These are phyloP conservation scores for Lophotis ruficrista DNA, from an alignment of 2,113 vertebrate species.

Conservation along the genomic window DNA sequence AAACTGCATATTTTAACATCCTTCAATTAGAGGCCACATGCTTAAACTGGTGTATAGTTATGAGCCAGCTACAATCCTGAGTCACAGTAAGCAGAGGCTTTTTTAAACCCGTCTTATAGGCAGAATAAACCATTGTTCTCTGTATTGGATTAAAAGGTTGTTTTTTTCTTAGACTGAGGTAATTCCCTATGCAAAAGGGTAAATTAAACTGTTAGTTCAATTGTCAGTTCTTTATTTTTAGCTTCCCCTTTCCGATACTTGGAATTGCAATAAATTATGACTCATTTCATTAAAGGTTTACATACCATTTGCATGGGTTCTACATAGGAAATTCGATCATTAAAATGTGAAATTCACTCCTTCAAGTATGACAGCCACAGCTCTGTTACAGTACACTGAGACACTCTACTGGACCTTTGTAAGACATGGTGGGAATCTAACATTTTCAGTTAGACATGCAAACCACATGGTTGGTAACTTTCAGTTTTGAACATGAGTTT, in stretches of 20 bases:
- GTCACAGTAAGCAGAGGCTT: background rate
- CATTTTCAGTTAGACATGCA: background rate
- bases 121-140: background rate
- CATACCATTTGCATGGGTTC: background rate
- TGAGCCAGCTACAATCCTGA: background rate
- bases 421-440: background rate
- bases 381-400: background rate
- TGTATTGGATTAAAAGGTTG: background rate
- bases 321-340: background rate
- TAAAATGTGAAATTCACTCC: background rate
- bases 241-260: background rate
- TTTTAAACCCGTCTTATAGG: background rate
- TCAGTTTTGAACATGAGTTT: background rate
- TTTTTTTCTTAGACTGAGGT: background rate
- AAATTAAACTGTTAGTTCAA: constrained; percentile 23
- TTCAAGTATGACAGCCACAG: background rate
- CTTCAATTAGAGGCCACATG: background rate
- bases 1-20: background rate
- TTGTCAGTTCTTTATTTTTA: background rate
- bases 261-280: background rate
- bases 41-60: background rate
- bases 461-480: rapidly evolving
- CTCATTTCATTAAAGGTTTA: background rate
- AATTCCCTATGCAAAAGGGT: background rate
- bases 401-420: background rate